These are phyloP conservation scores for Lissocephala sabroskyi DNA, from an alignment of 2,888 invertebrate species.

Conservation along the genomic window DNA sequence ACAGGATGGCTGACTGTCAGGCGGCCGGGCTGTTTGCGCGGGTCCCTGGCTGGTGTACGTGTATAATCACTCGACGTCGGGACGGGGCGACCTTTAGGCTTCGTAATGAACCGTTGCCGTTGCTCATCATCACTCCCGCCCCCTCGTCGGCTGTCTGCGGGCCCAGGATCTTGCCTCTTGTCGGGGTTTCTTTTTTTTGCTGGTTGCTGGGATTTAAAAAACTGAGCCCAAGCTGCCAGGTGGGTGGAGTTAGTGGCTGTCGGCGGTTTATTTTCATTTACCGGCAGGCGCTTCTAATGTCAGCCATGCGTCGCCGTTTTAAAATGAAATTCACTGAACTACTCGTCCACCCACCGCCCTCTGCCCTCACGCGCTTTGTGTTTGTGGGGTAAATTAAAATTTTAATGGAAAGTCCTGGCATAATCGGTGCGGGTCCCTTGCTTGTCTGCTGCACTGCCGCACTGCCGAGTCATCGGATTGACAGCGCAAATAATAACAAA, in stretches of 20 bases:
- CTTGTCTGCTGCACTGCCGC: constrained; percentile 9
- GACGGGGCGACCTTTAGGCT: constrained; percentile 15
- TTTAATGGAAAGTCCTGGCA: constrained; percentile 23
- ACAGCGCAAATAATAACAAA: constrained; percentile 18
- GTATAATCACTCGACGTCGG: constrained; percentile 18
- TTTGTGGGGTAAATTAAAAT: constrained; percentile 20
- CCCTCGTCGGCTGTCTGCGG: too few relatives aligned
- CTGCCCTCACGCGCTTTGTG: too few relatives aligned
- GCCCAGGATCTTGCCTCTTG: too few relatives aligned
- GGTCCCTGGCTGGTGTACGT: constrained; percentile 4
- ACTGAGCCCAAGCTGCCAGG: too few relatives aligned
- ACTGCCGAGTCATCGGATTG: constrained; percentile 18
- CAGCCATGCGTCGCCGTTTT: neutral
- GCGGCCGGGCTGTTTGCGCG: neutral
- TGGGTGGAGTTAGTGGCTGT: too few relatives aligned
- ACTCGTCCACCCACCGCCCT: constrained; percentile 12
- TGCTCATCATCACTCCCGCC: neutral
- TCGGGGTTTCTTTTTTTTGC: too few relatives aligned
- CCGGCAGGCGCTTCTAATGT: constrained; percentile 22
- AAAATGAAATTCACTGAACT: constrained; percentile 33
- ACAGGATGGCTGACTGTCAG: neutral
- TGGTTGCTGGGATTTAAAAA: too few relatives aligned
- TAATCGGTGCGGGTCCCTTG: neutral
- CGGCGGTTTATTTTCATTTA: constrained; percentile 5
- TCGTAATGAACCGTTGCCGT: constrained; percentile 11